A percentile compares a stretch with the other conserved stretches of the same genome.
Evolutionary conservation across 2,113 vertebrate species (phyloP).

Genomic region (Ammodytes marinus): DNA sequence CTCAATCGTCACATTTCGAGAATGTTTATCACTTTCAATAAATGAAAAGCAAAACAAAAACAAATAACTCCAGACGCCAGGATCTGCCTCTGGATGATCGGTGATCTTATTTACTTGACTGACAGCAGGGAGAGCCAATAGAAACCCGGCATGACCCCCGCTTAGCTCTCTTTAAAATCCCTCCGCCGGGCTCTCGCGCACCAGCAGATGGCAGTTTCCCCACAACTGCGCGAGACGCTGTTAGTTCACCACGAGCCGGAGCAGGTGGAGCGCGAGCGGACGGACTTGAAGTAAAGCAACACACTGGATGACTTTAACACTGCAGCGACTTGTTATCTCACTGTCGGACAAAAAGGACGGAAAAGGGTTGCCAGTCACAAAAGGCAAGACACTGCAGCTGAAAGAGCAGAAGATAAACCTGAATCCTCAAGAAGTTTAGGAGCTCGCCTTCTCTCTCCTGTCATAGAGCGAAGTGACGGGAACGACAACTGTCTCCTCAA

Average conservation of each 20-base stretch:
- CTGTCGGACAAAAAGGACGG: slow-evolving; percentile 6
- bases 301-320: slow-evolving; percentile 51
- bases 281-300: slow-evolving; percentile 37
- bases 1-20: not conserved
- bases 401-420: not conserved
- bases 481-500: not conserved
- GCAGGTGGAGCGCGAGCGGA: slow-evolving; percentile 48
- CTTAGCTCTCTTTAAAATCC: slow-evolving; percentile 91
- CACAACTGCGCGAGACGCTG: slow-evolving; percentile 66
- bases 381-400: not conserved
- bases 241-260: slow-evolving; percentile 12
- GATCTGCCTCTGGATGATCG: slow-evolving; percentile 32
- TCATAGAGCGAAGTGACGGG: not conserved
- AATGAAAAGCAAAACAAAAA: not conserved
- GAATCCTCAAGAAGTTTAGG: not conserved
- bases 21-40: slow-evolving; percentile 36
- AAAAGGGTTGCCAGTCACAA: not conserved
- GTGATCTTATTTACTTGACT: slow-evolving; percentile 82
- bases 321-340: not conserved
- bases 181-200: slow-evolving; percentile 77
- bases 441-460: slow-evolving; percentile 18
- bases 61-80: slow-evolving; percentile 43
- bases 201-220: slow-evolving; percentile 90
- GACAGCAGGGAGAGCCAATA: slow-evolving; percentile 90
- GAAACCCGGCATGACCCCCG: slow-evolving; percentile 81